Evolutionary conservation across 2,888 invertebrate genomes (phyloP).

Genomic region (Eretmocerus hayati): DNA sequence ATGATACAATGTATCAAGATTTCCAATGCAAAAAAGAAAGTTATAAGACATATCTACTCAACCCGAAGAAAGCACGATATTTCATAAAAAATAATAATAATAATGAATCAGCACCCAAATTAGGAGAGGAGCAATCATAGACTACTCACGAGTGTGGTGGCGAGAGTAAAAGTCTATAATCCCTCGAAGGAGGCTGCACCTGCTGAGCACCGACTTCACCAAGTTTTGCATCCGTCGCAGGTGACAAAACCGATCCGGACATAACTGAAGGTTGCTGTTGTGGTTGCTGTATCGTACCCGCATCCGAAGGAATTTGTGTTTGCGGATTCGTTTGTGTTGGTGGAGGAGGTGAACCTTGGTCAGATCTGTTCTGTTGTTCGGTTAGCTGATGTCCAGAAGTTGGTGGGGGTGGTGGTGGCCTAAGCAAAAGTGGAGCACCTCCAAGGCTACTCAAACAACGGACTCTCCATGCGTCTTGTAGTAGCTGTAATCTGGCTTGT

Average conservation of each 20-base stretch:
- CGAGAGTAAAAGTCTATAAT: constrained; percentile 15
- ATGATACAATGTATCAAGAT: no score
- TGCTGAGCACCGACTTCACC: neutral
- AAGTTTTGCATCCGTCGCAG: neutral
- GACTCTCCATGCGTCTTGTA: constrained; percentile 89
- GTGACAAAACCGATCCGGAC: constrained; percentile 3
- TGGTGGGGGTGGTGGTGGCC: constrained; percentile 35
- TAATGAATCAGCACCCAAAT: no score
- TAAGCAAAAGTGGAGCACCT: constrained; percentile 41
- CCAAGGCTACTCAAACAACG: constrained; percentile 63
- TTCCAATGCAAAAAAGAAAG: no score
- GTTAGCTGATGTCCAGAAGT: constrained; percentile 18
- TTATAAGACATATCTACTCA: no score
- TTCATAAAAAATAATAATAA: no score
- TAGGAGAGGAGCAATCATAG: no score
- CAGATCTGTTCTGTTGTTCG: constrained; percentile 25
- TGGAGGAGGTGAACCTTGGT: constrained; percentile 20
- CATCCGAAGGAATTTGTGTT: neutral
- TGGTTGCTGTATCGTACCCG: neutral
- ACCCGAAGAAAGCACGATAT: no score
- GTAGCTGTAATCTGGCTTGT: constrained; percentile 74
- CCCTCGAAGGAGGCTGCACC: constrained; percentile 14
- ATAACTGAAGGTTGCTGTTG: constrained; percentile 1
- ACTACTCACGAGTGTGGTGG: constrained; percentile 5
- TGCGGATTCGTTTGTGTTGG: neutral